A percentile compares a stretch with the other conserved stretches of the same genome.
Conservation (phyloP, 2,113 vertebrate genomes). For the Cynoglossus semilaevis region DNA sequence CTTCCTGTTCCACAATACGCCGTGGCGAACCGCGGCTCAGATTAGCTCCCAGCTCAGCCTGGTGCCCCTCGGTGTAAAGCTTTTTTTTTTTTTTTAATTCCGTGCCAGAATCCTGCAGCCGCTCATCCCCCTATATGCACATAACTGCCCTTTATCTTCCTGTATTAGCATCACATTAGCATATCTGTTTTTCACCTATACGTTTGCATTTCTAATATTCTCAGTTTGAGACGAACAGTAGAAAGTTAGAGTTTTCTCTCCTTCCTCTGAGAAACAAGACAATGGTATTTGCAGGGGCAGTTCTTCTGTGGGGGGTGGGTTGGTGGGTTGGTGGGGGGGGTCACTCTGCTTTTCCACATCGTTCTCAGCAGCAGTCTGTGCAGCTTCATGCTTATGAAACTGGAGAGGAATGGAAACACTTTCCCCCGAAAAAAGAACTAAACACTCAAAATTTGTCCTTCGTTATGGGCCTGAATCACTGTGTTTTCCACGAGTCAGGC, state of each 20-base stretch:
- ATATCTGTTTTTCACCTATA: background rate
- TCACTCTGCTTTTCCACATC: slow-evolving; percentile 17
- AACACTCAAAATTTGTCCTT: background rate
- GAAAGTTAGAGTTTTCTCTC: too few species aligned
- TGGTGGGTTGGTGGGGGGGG: too few species aligned
- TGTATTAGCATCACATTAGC: background rate
- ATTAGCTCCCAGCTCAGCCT: slow-evolving; percentile 68
- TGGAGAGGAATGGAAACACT: background rate
- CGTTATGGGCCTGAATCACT: background rate
- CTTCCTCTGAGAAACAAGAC: too few species aligned
- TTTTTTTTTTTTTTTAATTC: slow-evolving; percentile 20
- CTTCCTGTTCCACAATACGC: slow-evolving; percentile 69
- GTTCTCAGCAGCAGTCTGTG: background rate
- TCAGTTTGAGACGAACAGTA: too few species aligned
- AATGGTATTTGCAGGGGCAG: too few species aligned
- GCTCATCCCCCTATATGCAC: slow-evolving; percentile 17
- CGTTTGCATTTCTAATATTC: background rate
- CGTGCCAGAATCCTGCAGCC: slow-evolving; percentile 47
- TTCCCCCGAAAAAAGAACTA: slow-evolving; percentile 1
- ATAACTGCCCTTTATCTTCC: slow-evolving; percentile 9
- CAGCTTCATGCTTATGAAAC: slow-evolving; percentile 12
- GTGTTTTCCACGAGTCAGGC: slow-evolving; percentile 2
- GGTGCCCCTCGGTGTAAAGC: slow-evolving; percentile 49
- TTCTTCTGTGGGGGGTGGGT: too few species aligned
- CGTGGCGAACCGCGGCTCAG: slow-evolving; percentile 54